Conservation (phyloP, 2,888 invertebrate genomes). For the Drosophila anomelani region DNA sequence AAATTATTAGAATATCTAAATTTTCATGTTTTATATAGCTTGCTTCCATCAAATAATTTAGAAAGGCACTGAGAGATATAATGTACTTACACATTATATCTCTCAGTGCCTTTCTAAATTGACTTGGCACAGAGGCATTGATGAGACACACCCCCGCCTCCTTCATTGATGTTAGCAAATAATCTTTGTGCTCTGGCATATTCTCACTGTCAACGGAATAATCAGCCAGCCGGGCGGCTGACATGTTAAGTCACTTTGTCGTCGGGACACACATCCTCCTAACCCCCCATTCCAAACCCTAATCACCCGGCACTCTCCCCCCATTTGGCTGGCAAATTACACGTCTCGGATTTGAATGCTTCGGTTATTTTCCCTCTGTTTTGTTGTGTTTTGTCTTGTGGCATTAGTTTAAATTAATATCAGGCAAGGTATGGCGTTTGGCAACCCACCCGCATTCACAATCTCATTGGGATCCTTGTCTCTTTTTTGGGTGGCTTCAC, state of each 20-base stretch:
- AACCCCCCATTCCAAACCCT: neutral
- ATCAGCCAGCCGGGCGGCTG: conserved; percentile 60
- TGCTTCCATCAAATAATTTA: neutral
- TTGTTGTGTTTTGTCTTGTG: conserved; percentile 44
- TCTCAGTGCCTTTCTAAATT: conserved; percentile 15
- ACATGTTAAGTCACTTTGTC: conserved; percentile 75
- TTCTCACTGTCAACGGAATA: conserved; percentile 67
- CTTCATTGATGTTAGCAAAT: conserved; percentile 40
- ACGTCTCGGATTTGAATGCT: conserved; percentile 61
- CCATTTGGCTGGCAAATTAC: conserved; percentile 59
- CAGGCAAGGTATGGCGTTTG: conserved; percentile 42
- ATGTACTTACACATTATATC: too few relatives aligned
- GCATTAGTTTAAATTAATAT: conserved; percentile 72
- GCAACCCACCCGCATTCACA: conserved; percentile 26
- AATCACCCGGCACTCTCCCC: conserved; percentile 9
- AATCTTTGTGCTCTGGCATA: conserved; percentile 41
- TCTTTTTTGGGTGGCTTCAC: conserved; percentile 15
- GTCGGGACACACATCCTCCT: conserved; percentile 30
- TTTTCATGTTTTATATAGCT: neutral
- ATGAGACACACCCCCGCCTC: conserved; percentile 25
- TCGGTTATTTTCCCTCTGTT: conserved; percentile 39
- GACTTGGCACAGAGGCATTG: conserved; percentile 50
- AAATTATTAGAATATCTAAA: too few relatives aligned
- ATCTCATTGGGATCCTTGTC: conserved; percentile 15
- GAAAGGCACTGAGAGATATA: too few relatives aligned